phyloP scores from a whole-genome alignment of 2,113 vertebrate genomes.

The Equus quagga region DNA sequence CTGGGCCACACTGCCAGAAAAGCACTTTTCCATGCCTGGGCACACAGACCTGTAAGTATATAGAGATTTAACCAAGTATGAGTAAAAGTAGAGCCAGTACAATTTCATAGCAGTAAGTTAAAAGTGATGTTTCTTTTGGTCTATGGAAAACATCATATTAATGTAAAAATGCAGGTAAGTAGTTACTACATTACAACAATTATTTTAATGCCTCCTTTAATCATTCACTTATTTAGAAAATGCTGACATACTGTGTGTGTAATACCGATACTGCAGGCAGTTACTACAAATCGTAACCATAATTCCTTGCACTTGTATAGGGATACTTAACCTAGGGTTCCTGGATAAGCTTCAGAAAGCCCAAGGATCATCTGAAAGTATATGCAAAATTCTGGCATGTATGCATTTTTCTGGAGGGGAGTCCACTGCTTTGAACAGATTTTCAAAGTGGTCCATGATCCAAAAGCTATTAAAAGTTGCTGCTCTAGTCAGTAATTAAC shows the following conservation, averaged over 20 bases:
- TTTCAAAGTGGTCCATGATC: constrained; percentile 35
- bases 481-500: constrained; percentile 22
- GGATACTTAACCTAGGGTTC: neutral
- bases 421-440: neutral
- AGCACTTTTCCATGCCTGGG: neutral
- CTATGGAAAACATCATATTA: neutral
- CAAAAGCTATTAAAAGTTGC: constrained; percentile 4
- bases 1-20: neutral
- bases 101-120: neutral
- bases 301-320: neutral
- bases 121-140: neutral
- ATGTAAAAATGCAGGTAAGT: neutral
- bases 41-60: neutral
- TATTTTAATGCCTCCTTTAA: neutral
- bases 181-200: neutral
- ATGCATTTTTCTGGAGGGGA: neutral
- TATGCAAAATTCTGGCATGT: neutral
- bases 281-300: neutral
- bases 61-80: neutral
- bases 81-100: neutral
- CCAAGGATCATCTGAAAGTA: neutral
- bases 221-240: constrained; percentile 15
- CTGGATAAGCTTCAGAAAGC: neutral
- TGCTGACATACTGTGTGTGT: neutral
- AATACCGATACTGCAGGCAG: neutral